Conservation (phyloP, 2,797 vertebrate species). For the Enteromius argenteus region DNA sequence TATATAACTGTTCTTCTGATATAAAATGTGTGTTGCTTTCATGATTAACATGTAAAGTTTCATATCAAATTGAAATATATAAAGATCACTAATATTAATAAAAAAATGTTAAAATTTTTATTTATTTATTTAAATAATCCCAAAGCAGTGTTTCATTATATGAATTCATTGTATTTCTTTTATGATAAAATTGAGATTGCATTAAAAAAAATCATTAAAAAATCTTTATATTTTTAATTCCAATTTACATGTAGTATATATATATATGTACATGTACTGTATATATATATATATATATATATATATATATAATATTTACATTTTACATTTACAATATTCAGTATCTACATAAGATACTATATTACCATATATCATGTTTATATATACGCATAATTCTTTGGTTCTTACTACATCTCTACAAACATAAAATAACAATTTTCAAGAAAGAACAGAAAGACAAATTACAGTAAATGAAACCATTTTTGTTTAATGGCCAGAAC, state of each 20-base stretch:
- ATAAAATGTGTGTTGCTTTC: background rate
- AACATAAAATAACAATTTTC: background rate
- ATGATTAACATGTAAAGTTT: background rate
- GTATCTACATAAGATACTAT: background rate
- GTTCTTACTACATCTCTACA: background rate
- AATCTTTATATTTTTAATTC: background rate
- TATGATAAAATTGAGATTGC: background rate
- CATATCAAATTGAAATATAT: background rate
- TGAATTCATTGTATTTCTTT: background rate
- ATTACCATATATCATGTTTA: background rate
- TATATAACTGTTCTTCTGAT: background rate
- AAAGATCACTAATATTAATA: background rate
- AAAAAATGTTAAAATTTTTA: background rate
- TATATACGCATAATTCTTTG: background rate
- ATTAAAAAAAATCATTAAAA: background rate
- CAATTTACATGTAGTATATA: too few relatives aligned
- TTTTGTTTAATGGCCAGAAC: slow-evolving; percentile 15
- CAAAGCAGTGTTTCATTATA: background rate
- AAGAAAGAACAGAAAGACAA: background rate
- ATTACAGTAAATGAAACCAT: background rate
- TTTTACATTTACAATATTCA: background rate
- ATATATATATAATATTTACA: too few relatives aligned
- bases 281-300: too few relatives aligned
- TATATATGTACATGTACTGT: too few relatives aligned
- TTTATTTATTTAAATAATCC: background rate